Evolutionary conservation across 2,797 vertebrate genomes (phyloP).

Genomic region (Pangasius larnaudii): DNA sequence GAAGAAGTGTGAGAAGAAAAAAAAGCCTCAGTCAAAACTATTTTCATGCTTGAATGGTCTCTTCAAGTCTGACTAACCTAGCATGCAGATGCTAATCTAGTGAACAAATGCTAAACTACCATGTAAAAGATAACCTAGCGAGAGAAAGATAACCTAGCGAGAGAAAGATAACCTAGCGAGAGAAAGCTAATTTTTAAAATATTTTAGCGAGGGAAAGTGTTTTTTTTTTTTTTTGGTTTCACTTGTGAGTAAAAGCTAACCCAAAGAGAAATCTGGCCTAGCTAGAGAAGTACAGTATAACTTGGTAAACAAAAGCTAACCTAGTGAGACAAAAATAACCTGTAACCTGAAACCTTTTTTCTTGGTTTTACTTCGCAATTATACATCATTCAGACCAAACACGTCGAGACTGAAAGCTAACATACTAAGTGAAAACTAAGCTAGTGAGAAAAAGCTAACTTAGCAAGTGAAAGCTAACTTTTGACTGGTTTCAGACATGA

Average conservation of each 20-base stretch:
- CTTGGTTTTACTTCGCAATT: too few species aligned
- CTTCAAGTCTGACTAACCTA: neutral
- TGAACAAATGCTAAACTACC: too few species aligned
- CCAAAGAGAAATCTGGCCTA: too few species aligned
- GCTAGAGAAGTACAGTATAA: neutral
- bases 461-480: neutral
- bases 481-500: neutral
- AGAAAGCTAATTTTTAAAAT: neutral
- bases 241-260: too few species aligned
- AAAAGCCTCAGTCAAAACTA: neutral
- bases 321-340: too few species aligned
- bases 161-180: neutral
- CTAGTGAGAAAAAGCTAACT: neutral
- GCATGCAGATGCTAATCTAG: neutral
- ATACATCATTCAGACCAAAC: too few species aligned
- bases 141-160: neutral
- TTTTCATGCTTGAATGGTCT: neutral
- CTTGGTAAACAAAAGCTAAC: neutral
- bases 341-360: neutral
- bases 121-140: neutral
- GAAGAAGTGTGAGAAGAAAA: too few species aligned
- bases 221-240: too few species aligned
- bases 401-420: neutral
- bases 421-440: neutral
- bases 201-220: too few species aligned